A percentile compares a stretch with the other conserved stretches of the same genome.
These are phyloP conservation scores for Protosalanx chinensis DNA, from an alignment of 2,797 vertebrate genomes.

Conservation along the genomic window DNA sequence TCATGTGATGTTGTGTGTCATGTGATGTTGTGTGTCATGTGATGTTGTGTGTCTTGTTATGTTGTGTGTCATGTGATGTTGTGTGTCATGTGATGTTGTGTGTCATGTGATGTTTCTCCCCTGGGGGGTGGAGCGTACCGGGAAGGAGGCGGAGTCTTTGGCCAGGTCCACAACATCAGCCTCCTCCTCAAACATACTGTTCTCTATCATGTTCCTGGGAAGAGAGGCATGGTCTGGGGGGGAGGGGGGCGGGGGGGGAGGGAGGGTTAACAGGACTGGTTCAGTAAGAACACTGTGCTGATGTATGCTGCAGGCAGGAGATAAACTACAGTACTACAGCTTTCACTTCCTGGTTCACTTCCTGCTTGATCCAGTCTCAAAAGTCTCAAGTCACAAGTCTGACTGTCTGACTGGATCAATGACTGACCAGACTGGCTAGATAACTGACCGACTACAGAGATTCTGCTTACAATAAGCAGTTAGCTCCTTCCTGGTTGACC, in stretches of 20 bases:
- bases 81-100: background rate
- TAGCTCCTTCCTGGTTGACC: no score
- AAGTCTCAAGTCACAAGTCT: no score
- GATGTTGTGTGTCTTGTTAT: background rate
- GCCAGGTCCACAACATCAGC: conserved; percentile 93
- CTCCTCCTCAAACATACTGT: conserved; percentile 99
- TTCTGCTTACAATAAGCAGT: no score
- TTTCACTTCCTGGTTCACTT: no score
- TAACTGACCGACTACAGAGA: no score
- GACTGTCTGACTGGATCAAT: no score
- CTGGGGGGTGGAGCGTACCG: conserved; percentile 45
- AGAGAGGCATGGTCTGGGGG: conserved; percentile 80
- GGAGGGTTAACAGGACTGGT: no score
- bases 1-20: background rate
- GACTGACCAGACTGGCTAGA: no score
- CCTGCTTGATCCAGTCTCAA: no score
- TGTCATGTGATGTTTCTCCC: background rate
- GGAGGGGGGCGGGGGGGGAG: no score
- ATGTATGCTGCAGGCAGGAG: background rate
- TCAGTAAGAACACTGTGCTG: no score
- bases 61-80: background rate
- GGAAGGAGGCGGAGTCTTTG: conserved; percentile 86
- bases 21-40: background rate
- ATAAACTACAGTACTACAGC: background rate
- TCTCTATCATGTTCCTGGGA: conserved; percentile 99